Evolutionary conservation across 92 coral and sea anemone genomes (phyloP), one percentile per base, ranked within the genome.

Genomic region (Phenganax marumi): DNA sequence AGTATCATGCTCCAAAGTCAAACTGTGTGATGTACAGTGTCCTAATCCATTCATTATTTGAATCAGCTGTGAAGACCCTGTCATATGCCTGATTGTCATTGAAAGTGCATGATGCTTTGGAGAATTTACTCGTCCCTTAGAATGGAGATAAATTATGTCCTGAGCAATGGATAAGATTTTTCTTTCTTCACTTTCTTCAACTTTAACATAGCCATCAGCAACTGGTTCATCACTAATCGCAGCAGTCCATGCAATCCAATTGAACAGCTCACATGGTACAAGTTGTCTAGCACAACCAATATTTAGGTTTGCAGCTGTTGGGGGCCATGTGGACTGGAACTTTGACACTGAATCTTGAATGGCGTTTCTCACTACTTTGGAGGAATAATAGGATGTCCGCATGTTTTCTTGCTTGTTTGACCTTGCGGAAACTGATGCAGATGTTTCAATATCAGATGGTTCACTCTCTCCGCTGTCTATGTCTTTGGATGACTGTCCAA

Each of bases 71-170:
- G 76, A 71, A 16, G 55, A 71, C 14, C 76, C 76, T 76, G 81
- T 76, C 81, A 76, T 58, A 56, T 76, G 81, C 33, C 81, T 68
- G 54, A 56, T 61, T 55, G 81, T 76, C 81, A 76, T 76, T 54
- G 81, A 76, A 6, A 76, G 81, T 50, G 81, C 81, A n/a, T 52
- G 81, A 58, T 76, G 81, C 63, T 76, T 76, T n/a, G 81, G 70
- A 50, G 81, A 55, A 49, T 11, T 22, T 55, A 76, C 62, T 39
- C 68, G 21, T 54, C 81, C 81, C n/a, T 76, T 76, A 13, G 81
- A 50, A 68, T 76, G 55, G 25, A 76, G 68, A 58, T 52, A 76
- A 24, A 76, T 76, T 0, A 76, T 76, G 26, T 76, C 68, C 47
- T 76, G 81, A 55, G 81, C 81, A 76, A 76, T 76, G 0, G 81